A percentile compares a stretch with the other conserved stretches of the same genome.
phyloP scores from a whole-genome alignment of 2,113 vertebrate genomes.

The Syngnathus floridae region DNA sequence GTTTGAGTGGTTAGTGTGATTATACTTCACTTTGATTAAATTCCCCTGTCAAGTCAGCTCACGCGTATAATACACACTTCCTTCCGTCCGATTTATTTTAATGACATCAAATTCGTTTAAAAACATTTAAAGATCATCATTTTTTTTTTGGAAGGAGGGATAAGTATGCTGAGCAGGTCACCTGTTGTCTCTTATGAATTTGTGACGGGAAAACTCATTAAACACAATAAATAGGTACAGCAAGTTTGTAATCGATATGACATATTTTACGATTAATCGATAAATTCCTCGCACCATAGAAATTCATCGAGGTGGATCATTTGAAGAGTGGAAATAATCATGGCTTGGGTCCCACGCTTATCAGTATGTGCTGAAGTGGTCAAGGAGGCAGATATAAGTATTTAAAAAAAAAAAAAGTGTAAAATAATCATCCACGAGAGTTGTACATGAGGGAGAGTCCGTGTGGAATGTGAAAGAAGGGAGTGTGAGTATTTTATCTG shows the following conservation, averaged over 20 bases:
- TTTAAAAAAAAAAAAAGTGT: too few species aligned
- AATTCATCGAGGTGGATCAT: background rate
- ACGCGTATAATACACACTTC: background rate
- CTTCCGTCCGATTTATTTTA: background rate
- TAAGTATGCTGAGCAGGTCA: background rate
- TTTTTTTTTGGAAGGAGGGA: background rate
- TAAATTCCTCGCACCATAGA: constrained; percentile 16
- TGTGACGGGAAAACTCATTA: background rate
- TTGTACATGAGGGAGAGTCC: constrained; percentile 25
- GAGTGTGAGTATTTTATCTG: constrained; percentile 30
- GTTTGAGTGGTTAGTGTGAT: background rate
- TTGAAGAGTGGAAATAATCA: background rate
- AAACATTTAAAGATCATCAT: background rate
- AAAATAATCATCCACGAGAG: too few species aligned
- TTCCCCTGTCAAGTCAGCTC: background rate
- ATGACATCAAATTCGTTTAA: background rate
- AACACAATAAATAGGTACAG: too few species aligned
- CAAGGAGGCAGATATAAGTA: constrained; percentile 13
- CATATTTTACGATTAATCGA: background rate
- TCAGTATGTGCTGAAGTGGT: background rate
- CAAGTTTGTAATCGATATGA: background rate
- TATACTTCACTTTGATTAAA: background rate
- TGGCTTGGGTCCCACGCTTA: background rate
- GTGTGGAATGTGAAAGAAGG: constrained; percentile 50
- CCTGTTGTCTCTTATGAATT: background rate